These are phyloP conservation scores for Tipula lateralis DNA, from an alignment of 2,888 invertebrate genomes.

Conservation along the genomic window DNA sequence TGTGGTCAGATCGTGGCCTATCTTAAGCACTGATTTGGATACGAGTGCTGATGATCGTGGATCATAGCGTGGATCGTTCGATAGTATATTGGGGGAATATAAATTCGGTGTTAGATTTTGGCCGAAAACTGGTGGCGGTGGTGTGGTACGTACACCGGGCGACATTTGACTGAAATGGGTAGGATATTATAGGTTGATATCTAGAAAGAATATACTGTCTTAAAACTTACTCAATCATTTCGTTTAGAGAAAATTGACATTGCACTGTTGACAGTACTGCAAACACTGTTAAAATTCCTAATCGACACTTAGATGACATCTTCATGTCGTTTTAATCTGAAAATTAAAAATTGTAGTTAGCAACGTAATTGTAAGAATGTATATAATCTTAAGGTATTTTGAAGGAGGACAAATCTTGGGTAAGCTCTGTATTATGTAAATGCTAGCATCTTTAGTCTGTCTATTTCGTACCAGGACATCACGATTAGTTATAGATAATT, in stretches of 20 bases:
- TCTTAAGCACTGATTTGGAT: not conserved
- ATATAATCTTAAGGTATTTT: no score
- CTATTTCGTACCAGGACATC: no score
- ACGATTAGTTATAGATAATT: no score
- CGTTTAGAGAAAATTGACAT: not conserved
- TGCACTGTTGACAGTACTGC: not conserved
- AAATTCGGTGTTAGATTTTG: not conserved
- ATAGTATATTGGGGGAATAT: not conserved
- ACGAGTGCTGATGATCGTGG: not conserved
- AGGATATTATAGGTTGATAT: no score
- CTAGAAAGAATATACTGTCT: not conserved
- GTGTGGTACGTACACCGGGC: not conserved
- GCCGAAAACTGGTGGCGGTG: not conserved
- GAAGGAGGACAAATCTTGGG: no score
- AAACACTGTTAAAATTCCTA: not conserved
- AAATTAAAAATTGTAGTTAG: no score
- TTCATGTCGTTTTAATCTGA: not conserved
- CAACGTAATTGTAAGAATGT: no score
- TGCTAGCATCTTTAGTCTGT: no score
- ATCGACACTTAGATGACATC: not conserved
- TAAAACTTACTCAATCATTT: conserved; percentile 25
- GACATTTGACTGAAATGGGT: not conserved
- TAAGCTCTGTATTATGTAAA: no score
- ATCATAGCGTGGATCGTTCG: conserved; percentile 12
- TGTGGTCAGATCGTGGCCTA: not conserved